Percentiles rank a stretch among this genome's conserved stretches.
phyloP scores from a whole-genome alignment of 1,140 invertebrate genomes.

The Plectrocnemia conspersa region DNA sequence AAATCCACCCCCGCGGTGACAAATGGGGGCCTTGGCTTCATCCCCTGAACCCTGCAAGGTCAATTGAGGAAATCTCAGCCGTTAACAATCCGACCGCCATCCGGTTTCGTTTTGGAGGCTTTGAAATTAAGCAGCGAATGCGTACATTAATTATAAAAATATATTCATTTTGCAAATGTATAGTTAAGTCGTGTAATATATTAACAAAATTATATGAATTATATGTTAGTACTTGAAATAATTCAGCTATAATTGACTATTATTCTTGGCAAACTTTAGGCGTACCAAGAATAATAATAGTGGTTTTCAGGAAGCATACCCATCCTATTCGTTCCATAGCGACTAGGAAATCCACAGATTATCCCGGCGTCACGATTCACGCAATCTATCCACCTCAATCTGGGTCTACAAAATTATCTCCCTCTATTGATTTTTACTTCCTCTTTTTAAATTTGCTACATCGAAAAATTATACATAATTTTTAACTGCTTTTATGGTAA shows the following conservation, averaged over 20 bases:
- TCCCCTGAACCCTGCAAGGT: constrained; percentile 9
- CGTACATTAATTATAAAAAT: background rate
- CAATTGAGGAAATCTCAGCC: constrained; percentile 1
- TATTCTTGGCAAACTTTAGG: no score
- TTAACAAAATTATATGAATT: background rate
- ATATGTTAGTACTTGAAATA: background rate
- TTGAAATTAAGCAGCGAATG: no score
- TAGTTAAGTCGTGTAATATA: background rate
- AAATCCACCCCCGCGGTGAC: constrained; percentile 7
- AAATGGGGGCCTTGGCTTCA: constrained; percentile 11
- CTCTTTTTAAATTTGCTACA: no score
- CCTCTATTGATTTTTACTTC: no score
- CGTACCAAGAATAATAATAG: no score
- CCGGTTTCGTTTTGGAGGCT: no score
- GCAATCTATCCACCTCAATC: no score
- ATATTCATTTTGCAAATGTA: background rate
- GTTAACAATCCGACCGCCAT: constrained; percentile 1
- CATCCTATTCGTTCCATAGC: background rate
- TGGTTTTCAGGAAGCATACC: no score
- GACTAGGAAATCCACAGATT: background rate
- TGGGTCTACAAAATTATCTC: no score
- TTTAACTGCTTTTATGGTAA: no score
- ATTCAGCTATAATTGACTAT: no score
- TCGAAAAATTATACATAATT: no score
- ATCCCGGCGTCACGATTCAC: background rate